phyloP scores from a whole-genome alignment of 2,797 vertebrate species.

The Poeciliopsis presidionis region DNA sequence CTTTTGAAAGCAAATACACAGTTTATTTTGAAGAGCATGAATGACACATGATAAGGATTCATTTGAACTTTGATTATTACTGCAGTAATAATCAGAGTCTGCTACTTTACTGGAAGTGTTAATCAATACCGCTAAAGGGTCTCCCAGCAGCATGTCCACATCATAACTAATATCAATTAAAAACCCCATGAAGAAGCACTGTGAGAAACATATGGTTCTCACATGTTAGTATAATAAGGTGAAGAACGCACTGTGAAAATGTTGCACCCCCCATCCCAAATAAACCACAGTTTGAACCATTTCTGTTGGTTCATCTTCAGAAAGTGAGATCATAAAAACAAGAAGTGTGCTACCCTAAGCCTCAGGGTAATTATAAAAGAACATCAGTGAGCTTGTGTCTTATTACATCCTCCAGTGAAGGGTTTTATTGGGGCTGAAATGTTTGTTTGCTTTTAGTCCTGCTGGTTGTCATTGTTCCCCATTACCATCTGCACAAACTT shows the following conservation, averaged over 20 bases:
- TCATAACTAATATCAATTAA: conserved; percentile 29
- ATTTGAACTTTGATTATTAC: neutral
- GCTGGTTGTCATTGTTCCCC: conserved; percentile 14
- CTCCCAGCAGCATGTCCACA: conserved; percentile 19
- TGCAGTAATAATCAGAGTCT: conserved; percentile 17
- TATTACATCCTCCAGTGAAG: conserved; percentile 54
- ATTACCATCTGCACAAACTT: neutral
- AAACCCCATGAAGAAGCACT: conserved; percentile 15
- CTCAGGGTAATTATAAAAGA: conserved; percentile 19
- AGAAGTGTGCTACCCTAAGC: conserved; percentile 13
- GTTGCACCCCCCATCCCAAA: neutral
- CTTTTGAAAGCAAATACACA: neutral
- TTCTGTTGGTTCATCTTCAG: conserved; percentile 28
- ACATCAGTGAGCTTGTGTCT: conserved; percentile 37
- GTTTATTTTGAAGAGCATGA: neutral
- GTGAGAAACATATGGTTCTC: conserved; percentile 36
- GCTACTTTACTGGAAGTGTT: conserved; percentile 24
- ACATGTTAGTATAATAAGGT: conserved; percentile 38
- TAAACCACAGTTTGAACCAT: conserved; percentile 7
- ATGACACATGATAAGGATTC: neutral
- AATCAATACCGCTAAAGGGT: conserved; percentile 34
- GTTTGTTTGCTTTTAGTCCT: conserved; percentile 24
- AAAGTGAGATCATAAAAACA: conserved; percentile 25
- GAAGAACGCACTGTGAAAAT: conserved; percentile 15
- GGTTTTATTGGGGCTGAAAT: conserved; percentile 33